phyloP scores from a whole-genome alignment of 64 coral and sea anemone species.

The Porites australiensis region DNA sequence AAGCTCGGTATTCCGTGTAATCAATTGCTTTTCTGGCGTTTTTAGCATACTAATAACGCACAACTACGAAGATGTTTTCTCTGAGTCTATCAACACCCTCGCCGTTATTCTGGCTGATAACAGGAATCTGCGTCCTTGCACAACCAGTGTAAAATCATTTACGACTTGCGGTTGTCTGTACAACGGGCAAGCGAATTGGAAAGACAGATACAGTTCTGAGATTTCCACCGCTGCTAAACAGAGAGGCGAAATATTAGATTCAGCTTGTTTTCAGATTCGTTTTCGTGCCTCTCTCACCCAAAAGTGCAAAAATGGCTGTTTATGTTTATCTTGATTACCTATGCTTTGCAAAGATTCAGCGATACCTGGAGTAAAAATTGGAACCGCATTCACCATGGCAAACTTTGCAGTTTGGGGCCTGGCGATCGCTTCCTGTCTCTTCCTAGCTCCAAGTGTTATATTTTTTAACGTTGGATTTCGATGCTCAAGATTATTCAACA shows the following conservation, averaged over 20 bases:
- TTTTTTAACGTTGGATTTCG: conserved; percentile 43
- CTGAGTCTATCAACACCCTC: not conserved
- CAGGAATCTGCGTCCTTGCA: not conserved
- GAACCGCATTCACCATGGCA: not conserved
- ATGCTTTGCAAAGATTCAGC: not conserved
- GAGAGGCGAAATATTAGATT: too few relatives aligned
- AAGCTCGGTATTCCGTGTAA: not conserved
- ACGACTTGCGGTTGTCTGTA: too few relatives aligned
- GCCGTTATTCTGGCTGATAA: not conserved
- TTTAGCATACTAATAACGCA: not conserved
- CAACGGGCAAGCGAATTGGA: too few relatives aligned
- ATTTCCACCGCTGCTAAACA: too few relatives aligned
- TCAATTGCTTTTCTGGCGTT: not conserved
- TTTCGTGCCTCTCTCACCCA: too few relatives aligned
- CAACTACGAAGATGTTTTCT: not conserved
- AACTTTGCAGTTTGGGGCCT: conserved; percentile 10
- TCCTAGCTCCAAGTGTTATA: conserved; percentile 9
- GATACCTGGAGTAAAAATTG: not conserved
- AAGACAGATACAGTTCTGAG: too few relatives aligned
- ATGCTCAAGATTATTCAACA: not conserved
- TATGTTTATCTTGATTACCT: not conserved
- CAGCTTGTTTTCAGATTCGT: too few relatives aligned
- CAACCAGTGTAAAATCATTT: too few relatives aligned
- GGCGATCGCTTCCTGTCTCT: not conserved
- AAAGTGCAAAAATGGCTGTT: not conserved